Conservation (phyloP, 35 echinoderm and acorn worm species). For the Apostichopus japonicus region DNA sequence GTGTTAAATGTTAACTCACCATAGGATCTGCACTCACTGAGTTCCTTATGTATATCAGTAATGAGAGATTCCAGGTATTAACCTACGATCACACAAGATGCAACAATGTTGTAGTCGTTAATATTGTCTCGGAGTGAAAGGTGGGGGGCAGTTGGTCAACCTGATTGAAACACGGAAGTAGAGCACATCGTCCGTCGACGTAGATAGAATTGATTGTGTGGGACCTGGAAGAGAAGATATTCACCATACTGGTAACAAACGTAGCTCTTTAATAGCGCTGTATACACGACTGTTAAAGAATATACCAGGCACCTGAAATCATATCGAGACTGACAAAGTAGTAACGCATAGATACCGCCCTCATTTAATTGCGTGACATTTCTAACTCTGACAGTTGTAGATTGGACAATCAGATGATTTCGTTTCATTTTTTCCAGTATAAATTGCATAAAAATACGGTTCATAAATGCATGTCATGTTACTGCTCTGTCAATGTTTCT, state of each 20-base stretch:
- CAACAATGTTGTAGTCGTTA: conserved; percentile 56
- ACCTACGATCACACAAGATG: conserved; percentile 69
- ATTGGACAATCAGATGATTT: too few species aligned
- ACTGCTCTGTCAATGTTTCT: too few species aligned
- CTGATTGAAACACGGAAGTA: conserved; percentile 63
- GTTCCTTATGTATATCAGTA: not conserved
- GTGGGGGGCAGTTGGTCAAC: not conserved
- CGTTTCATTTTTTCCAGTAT: too few species aligned
- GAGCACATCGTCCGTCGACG: conserved; percentile 34
- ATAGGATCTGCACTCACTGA: not conserved
- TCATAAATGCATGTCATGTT: too few species aligned
- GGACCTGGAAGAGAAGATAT: conserved; percentile 36
- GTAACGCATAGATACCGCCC: too few species aligned
- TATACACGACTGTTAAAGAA: too few species aligned
- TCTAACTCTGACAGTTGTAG: too few species aligned
- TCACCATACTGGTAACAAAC: not conserved
- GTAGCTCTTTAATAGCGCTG: not conserved
- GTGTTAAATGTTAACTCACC: not conserved
- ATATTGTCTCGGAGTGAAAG: conserved; percentile 58
- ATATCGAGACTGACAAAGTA: too few species aligned
- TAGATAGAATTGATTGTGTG: conserved; percentile 64
- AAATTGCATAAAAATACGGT: too few species aligned
- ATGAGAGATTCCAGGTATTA: not conserved
- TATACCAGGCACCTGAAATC: too few species aligned
- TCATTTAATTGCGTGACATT: too few species aligned